Base-by-base conservation (phyloP, 2,888 invertebrate species). In the Lasioglossum vierecki region DNA sequence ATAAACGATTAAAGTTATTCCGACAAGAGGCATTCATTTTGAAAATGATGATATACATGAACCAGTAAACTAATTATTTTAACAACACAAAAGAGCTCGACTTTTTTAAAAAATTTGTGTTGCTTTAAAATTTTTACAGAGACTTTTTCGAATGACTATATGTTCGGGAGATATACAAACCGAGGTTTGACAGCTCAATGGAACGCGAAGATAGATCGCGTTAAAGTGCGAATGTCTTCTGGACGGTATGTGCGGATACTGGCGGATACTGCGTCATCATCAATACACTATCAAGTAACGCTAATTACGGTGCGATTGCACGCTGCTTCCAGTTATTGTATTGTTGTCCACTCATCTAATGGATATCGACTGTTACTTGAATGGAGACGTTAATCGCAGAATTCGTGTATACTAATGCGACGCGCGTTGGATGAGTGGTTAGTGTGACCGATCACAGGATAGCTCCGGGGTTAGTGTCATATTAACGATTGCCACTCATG, bases 341-440 rank as follows among this genome's bases (percentile, higher is more conserved):
- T 77, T 74, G 72, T 76, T 79, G 82, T 66, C 74, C 79, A 77
- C 86, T 82, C 72, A 68, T 82, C 82, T 85, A 86, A 86, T 82
- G 63, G 86, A 30, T 86, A 86, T 86, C 86, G 86, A 82, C 86
- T 86, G 86, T 70, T 86, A 57, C 86, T 82, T 79, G 66, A 79
- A 85, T 82, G 79, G 44, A 74, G 68, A 79, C 87, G 85, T 85
- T 80, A 82, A 88, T 88, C 79, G 79, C 71, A 46, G 41, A 73
- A 82, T 41, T 71, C 74, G 41, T 76, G 81, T 81, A 85, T 79
- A 66, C 66, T 86, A 85, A 86, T 85, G 81, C 79, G 81, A 76
- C 78, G 75, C 30, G 77, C 70, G 41, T 26, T 76, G 49, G 75
- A 79, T 68, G 78, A 81, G 81, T 81, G 81, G 81, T 81, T 76